Evolutionary conservation across 2,888 invertebrate genomes (phyloP).

Genomic region (Caenorhabditis sp.): DNA sequence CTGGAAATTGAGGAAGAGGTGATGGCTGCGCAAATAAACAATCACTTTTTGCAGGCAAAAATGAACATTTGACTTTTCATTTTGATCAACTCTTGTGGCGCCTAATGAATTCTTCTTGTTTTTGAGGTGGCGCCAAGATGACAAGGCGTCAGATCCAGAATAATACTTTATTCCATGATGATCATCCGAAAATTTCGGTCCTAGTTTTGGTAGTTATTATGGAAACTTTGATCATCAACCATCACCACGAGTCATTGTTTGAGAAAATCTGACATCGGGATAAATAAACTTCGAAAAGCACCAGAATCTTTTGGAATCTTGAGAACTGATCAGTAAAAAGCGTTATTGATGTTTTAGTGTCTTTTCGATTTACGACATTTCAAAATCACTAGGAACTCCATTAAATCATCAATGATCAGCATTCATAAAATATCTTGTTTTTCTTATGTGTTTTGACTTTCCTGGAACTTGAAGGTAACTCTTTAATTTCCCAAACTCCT

Average conservation of each 20-base stretch:
- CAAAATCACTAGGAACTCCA: not conserved
- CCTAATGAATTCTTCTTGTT: not conserved
- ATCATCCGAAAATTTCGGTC: no score
- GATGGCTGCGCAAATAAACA: constrained; percentile 22
- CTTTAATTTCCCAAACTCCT: no score
- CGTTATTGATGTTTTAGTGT: no score
- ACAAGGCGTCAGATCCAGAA: not conserved
- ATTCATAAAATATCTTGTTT: not conserved
- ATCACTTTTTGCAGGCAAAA: constrained; percentile 31
- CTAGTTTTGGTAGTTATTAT: no score
- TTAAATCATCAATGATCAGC: not conserved
- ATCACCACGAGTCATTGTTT: no score
- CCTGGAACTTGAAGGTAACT: not conserved
- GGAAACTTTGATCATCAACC: no score
- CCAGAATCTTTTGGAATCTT: no score
- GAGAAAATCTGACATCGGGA: no score
- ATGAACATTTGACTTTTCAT: constrained; percentile 13
- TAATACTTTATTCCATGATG: no score
- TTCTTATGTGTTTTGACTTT: not conserved
- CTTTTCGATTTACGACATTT: not conserved
- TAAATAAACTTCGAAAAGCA: not conserved
- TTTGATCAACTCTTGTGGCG: not conserved
- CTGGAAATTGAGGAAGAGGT: not conserved
- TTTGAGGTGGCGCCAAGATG: not conserved
- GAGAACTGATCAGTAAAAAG: no score